Conservation (phyloP, 2,113 vertebrate genomes). For the Litocranius walleri region DNA sequence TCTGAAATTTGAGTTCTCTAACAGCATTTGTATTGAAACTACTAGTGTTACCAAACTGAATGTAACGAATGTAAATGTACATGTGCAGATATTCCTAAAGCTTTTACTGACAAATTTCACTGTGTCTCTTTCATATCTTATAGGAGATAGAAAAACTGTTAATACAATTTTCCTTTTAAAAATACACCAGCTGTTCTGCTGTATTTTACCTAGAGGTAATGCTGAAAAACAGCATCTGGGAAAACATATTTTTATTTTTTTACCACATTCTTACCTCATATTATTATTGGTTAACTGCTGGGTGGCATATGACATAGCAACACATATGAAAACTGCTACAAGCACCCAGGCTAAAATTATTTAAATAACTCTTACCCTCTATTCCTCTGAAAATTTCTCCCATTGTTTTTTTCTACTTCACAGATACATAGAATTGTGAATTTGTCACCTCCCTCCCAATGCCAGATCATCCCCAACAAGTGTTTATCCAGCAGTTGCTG, state of each 20-base stretch:
- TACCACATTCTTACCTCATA: background rate
- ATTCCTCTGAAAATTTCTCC: background rate
- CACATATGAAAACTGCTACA: background rate
- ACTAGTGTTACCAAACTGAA: background rate
- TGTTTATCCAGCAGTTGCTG: background rate
- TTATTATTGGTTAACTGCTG: background rate
- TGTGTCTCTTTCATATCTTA: slow-evolving; percentile 8
- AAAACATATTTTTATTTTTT: background rate
- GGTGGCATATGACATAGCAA: background rate
- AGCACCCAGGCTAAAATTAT: background rate
- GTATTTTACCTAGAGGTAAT: background rate
- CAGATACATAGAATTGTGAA: background rate
- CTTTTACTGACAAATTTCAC: slow-evolving; percentile 41
- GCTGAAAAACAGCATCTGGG: background rate
- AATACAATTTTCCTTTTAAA: slow-evolving; percentile 16
- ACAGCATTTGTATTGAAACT: slow-evolving; percentile 6
- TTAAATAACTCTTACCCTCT: background rate
- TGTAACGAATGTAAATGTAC: slow-evolving; percentile 44
- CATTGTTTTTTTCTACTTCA: background rate
- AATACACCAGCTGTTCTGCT: background rate
- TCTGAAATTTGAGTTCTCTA: slow-evolving; percentile 21
- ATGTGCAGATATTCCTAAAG: slow-evolving; percentile 48
- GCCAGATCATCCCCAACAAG: background rate
- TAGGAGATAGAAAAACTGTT: background rate
- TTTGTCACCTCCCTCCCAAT: background rate